Conservation (phyloP, 2,888 invertebrate species). For the Sympetrum striolatum region DNA sequence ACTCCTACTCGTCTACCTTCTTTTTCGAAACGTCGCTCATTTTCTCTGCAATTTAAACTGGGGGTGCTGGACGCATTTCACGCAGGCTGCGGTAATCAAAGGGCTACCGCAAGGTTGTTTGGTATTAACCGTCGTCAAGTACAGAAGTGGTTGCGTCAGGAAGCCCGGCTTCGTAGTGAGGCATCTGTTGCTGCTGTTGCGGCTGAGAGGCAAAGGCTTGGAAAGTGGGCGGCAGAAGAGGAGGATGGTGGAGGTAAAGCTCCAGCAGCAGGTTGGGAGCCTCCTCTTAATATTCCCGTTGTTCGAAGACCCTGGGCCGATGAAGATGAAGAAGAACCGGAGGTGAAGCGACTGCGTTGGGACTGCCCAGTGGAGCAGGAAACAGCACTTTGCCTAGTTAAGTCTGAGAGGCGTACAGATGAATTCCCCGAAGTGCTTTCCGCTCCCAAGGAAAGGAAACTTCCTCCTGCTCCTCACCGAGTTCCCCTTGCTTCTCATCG, state of each 20-base stretch:
- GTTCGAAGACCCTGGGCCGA: constrained; percentile 31
- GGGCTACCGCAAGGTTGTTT: constrained; percentile 63
- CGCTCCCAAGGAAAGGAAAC: constrained; percentile 15
- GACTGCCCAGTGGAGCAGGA: constrained; percentile 24
- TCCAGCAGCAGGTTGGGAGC: neutral
- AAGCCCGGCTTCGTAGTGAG: constrained; percentile 58
- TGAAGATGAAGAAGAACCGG: neutral
- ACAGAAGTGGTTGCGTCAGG: constrained; percentile 63
- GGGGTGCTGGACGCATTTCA: constrained; percentile 62
- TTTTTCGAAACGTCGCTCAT: constrained; percentile 57
- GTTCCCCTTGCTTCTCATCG: neutral
- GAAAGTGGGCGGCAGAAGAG: constrained; percentile 51
- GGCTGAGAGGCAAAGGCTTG: constrained; percentile 57
- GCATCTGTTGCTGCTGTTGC: constrained; percentile 48
- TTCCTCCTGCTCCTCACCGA: constrained; percentile 26
- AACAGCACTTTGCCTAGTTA: constrained; percentile 36
- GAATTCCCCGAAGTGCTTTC: neutral
- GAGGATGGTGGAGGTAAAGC: constrained; percentile 9
- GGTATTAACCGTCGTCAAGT: constrained; percentile 63
- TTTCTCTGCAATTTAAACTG: constrained; percentile 61
- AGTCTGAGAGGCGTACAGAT: neutral
- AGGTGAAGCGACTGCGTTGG: constrained; percentile 23
- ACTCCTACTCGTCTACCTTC: constrained; percentile 1
- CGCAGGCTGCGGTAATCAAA: constrained; percentile 60
- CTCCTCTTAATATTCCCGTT: constrained; percentile 27